A percentile compares a stretch with the other conserved stretches of the same genome.
These are phyloP conservation scores for Valencia hispanica DNA, from an alignment of 2,797 vertebrate genomes.

Conservation along the genomic window DNA sequence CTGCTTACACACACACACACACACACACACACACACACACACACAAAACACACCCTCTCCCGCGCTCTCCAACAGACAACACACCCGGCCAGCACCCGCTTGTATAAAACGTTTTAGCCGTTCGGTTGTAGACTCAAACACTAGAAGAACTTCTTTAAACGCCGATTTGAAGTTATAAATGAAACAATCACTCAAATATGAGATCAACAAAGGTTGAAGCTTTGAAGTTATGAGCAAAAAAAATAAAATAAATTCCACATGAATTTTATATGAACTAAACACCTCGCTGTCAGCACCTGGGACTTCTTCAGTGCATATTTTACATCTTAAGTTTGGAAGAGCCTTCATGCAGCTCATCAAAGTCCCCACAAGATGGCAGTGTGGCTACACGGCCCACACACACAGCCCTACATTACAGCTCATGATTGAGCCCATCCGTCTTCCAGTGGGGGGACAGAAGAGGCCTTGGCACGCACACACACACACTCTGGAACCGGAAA, in stretches of 20 bases:
- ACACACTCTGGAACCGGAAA: constrained; percentile 32
- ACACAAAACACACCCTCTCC: neutral
- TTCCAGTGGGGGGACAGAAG: constrained; percentile 23
- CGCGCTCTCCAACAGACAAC: constrained; percentile 25
- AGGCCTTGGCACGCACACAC: constrained; percentile 50
- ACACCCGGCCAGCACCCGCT: constrained; percentile 37
- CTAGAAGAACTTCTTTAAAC: neutral
- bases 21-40: neutral
- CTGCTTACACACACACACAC: constrained; percentile 40
- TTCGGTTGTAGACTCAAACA: constrained; percentile 30
- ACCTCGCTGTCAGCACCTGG: neutral
- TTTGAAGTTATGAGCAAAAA: neutral
- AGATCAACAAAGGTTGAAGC: neutral
- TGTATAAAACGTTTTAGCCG: constrained; percentile 40
- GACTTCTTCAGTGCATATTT: constrained; percentile 5
- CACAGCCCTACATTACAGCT: too few relatives aligned
- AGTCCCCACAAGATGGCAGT: constrained; percentile 72
- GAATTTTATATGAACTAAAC: constrained; percentile 3
- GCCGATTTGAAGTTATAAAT: neutral
- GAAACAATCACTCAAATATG: neutral
- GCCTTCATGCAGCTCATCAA: constrained; percentile 10
- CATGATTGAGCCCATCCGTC: constrained; percentile 44
- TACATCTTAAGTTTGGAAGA: neutral
- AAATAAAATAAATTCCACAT: neutral
- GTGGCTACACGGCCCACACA: constrained; percentile 17